A percentile compares a stretch with the other conserved stretches of the same genome.
Evolutionary conservation across 2,113 vertebrate genomes (phyloP).

Genomic region (Petromus typicus): DNA sequence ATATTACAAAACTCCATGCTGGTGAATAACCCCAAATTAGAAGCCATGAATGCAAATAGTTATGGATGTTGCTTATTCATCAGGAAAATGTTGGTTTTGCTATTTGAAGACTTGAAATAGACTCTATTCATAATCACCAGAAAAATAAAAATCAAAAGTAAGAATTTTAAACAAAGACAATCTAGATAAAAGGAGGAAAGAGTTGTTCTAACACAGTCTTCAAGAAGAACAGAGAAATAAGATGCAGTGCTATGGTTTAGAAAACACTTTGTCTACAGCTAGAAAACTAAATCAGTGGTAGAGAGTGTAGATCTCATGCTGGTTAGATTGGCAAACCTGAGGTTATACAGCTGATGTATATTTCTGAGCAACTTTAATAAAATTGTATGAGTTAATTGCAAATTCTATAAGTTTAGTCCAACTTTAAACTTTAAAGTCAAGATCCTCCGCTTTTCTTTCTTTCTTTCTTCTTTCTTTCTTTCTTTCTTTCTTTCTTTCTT

Average conservation of each 20-base stretch:
- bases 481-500: too few species aligned
- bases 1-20: neutral
- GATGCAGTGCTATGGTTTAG: neutral
- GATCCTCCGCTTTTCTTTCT: too few species aligned
- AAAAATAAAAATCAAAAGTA: neutral
- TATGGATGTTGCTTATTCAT: neutral
- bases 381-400: neutral
- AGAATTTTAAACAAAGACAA: neutral
- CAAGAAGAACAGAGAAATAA: neutral
- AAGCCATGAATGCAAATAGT: neutral
- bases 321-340: neutral
- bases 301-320: neutral
- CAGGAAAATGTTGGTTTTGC: neutral
- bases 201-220: neutral
- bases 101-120: slow-evolving; percentile 30
- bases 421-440: slow-evolving; percentile 22
- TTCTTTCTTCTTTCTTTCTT: too few species aligned
- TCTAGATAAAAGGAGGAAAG: neutral
- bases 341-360: neutral
- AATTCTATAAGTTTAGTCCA: neutral
- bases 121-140: neutral
- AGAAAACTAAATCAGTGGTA: neutral
- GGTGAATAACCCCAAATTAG: neutral
- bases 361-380: neutral
- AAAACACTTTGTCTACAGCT: neutral